Percentiles rank a stretch among this genome's conserved stretches.
Conservation (phyloP, 1,140 invertebrate genomes). For the Heliconius hewitsoni region DNA sequence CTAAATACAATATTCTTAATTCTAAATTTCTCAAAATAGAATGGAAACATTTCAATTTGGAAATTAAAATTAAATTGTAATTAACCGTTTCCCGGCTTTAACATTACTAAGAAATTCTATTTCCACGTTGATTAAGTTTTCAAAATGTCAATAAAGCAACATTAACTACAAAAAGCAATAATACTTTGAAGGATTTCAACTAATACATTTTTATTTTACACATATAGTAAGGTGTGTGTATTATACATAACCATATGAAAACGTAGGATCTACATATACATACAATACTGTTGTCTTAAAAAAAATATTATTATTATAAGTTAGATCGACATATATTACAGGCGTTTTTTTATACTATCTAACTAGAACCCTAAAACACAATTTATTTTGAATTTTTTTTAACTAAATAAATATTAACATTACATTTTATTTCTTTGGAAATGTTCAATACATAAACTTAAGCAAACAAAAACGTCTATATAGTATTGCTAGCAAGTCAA, state of each 20-base stretch:
- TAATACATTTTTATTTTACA: not conserved
- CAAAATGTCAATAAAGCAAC: not conserved
- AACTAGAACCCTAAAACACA: too few relatives aligned
- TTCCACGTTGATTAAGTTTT: slow-evolving; percentile 9
- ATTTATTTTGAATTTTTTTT: too few relatives aligned
- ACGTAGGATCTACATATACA: too few relatives aligned
- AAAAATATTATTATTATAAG: too few relatives aligned
- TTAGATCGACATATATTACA: too few relatives aligned
- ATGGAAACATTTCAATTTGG: slow-evolving; percentile 10
- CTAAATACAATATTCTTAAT: not conserved
- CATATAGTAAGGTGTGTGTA: not conserved
- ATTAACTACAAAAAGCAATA: not conserved
- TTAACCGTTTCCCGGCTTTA: slow-evolving; percentile 8
- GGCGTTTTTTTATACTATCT: too few relatives aligned
- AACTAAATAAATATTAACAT: too few relatives aligned
- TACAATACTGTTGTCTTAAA: too few relatives aligned
- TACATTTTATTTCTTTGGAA: too few relatives aligned
- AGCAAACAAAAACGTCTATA: not conserved
- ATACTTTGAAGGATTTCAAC: not conserved
- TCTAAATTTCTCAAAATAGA: not conserved
- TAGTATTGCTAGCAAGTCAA: not conserved
- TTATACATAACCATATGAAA: too few relatives aligned
- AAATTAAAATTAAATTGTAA: slow-evolving; percentile 9
- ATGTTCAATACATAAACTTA: not conserved
- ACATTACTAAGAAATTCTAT: slow-evolving; percentile 8